A percentile compares a stretch with the other conserved stretches of the same genome.
Conservation (phyloP, 1,140 invertebrate species). For the Oreohelix idahoensis region DNA sequence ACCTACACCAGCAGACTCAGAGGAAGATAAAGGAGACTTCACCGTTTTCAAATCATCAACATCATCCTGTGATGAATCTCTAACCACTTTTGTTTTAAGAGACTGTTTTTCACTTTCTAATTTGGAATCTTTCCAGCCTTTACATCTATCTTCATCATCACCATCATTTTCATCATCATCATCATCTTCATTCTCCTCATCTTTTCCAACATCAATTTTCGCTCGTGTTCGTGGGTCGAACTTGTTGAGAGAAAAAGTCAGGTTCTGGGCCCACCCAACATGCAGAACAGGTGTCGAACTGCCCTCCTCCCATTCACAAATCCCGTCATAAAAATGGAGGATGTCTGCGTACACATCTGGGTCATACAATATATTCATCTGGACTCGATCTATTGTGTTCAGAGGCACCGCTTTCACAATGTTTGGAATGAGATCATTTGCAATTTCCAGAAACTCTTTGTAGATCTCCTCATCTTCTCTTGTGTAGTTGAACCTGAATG, state of each 20-base stretch:
- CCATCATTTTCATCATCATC: slow-evolving; percentile 48
- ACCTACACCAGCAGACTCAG: not conserved
- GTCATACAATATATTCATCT: slow-evolving; percentile 81
- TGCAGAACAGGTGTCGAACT: slow-evolving; percentile 94
- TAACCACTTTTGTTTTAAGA: slow-evolving; percentile 32
- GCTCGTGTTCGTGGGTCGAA: slow-evolving; percentile 91
- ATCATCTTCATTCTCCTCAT: slow-evolving; percentile 59
- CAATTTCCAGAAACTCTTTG: slow-evolving; percentile 96
- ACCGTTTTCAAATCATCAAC: slow-evolving; percentile 29
- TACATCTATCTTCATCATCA: slow-evolving; percentile 32
- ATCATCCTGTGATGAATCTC: not conserved
- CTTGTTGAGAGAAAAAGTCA: slow-evolving; percentile 94
- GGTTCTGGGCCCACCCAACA: slow-evolving; percentile 95
- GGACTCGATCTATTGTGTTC: slow-evolving; percentile 54
- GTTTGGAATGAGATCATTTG: slow-evolving; percentile 93
- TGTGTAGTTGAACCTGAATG: slow-evolving; percentile 90
- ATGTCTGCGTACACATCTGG: slow-evolving; percentile 93
- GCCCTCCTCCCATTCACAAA: slow-evolving; percentile 97
- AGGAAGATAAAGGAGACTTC: not conserved
- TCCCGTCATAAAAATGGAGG: slow-evolving; percentile 93
- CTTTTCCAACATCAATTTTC: slow-evolving; percentile 65
- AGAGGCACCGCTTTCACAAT: slow-evolving; percentile 86
- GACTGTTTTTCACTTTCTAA: slow-evolving; percentile 19
- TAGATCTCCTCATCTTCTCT: slow-evolving; percentile 95
- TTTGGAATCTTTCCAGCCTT: slow-evolving; percentile 40